phyloP scores from a whole-genome alignment of 2,888 invertebrate species.

The Xanthia icteritia region DNA sequence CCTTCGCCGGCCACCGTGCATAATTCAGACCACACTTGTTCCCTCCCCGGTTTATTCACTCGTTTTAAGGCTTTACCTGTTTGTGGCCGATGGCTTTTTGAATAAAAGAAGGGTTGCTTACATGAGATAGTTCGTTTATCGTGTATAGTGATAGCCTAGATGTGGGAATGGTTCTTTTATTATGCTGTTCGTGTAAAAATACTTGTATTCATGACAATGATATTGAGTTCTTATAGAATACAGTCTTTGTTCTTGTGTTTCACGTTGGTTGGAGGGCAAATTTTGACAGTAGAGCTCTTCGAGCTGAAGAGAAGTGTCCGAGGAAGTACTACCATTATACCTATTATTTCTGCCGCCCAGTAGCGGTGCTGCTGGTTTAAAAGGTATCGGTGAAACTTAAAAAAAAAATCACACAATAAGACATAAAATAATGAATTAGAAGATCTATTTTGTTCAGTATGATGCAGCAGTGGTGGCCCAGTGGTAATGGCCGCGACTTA shows the following conservation, averaged over 20 bases:
- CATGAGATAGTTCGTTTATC: slow-evolving; percentile 24
- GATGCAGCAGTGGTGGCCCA: too few species aligned
- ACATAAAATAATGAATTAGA: too few species aligned
- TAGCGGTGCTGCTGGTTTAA: too few species aligned
- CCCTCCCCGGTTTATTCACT: slow-evolving; percentile 65
- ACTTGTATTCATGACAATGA: not conserved
- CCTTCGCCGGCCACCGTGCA: slow-evolving; percentile 56
- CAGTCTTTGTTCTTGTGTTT: not conserved
- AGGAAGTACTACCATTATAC: not conserved
- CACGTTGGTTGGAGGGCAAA: not conserved
- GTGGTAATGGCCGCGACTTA: too few species aligned
- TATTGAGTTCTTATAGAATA: not conserved
- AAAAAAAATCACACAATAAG: too few species aligned
- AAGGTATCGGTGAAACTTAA: too few species aligned
- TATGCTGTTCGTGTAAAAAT: not conserved
- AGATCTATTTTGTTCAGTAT: too few species aligned
- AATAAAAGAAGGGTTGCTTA: slow-evolving; percentile 47
- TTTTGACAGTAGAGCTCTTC: not conserved
- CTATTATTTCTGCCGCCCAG: too few species aligned
- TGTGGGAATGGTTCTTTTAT: not conserved
- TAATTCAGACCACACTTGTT: slow-evolving; percentile 71
- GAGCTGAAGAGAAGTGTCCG: not conserved
- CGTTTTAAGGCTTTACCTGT: slow-evolving; percentile 51
- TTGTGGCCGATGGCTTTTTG: slow-evolving; percentile 47
- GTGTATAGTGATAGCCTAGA: slow-evolving; percentile 23